phyloP scores from a whole-genome alignment of 2,888 invertebrate species.

The Brenthis ino region DNA sequence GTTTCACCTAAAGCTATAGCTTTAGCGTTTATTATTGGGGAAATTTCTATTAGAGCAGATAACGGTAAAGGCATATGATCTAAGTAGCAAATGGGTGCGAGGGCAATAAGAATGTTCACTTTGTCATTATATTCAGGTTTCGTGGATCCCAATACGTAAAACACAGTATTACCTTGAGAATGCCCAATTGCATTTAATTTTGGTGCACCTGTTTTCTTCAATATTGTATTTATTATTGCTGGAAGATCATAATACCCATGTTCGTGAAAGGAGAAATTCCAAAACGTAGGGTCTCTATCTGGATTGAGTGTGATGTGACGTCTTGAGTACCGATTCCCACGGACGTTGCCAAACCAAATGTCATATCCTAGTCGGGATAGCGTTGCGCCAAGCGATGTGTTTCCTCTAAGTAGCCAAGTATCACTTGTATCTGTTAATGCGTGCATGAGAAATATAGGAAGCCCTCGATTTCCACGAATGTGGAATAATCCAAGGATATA shows the following conservation, averaged over 20 bases:
- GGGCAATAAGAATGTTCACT: constrained; percentile 74
- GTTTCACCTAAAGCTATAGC: constrained; percentile 24
- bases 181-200: constrained; percentile 86
- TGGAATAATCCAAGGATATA: constrained; percentile 46
- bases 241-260: constrained; percentile 87
- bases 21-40: constrained; percentile 24
- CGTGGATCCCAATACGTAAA: constrained; percentile 79
- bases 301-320: constrained; percentile 71
- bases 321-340: constrained; percentile 84
- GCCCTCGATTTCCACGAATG: constrained; percentile 45
- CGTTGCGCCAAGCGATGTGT: constrained; percentile 81
- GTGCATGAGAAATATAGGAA: constrained; percentile 61
- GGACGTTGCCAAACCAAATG: constrained; percentile 60
- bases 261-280: constrained; percentile 85
- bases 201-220: constrained; percentile 69
- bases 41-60: constrained; percentile 9
- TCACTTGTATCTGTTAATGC: constrained; percentile 61
- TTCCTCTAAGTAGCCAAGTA: constrained; percentile 58
- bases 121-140: constrained; percentile 83
- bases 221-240: constrained; percentile 76
- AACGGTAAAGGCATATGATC: constrained; percentile 40
- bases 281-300: constrained; percentile 59
- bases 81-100: constrained; percentile 55
- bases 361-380: constrained; percentile 79
- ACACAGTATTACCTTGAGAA: constrained; percentile 85